phyloP scores from a whole-genome alignment of 2,113 vertebrate species.

The Upupa epops region DNA sequence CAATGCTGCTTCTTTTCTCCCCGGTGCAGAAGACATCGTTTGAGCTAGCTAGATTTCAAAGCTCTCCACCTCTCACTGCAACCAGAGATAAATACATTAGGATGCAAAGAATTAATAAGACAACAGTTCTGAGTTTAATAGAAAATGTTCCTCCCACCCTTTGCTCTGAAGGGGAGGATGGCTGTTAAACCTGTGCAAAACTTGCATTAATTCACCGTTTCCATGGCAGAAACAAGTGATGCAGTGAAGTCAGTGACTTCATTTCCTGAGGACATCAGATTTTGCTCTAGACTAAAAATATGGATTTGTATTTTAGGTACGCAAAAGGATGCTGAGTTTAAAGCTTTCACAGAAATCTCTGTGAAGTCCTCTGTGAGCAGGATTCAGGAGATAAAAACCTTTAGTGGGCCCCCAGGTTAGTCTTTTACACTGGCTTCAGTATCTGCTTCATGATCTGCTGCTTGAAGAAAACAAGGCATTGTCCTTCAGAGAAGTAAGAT shows the following conservation, averaged over 20 bases:
- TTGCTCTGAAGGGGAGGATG: constrained; percentile 51
- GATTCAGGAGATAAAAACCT: not conserved
- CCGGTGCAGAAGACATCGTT: not conserved
- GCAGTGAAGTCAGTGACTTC: constrained; percentile 56
- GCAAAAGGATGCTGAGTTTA: not conserved
- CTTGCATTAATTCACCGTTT: constrained; percentile 67
- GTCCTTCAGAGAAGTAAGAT: not conserved
- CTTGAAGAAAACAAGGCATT: not conserved
- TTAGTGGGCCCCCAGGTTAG: not conserved
- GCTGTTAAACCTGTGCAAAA: constrained; percentile 61
- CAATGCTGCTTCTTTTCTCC: not conserved
- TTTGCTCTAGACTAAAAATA: constrained; percentile 50
- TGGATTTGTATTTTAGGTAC: constrained; percentile 1
- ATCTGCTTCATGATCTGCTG: not conserved
- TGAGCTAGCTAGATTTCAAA: constrained; percentile 50
- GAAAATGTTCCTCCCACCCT: constrained; percentile 58
- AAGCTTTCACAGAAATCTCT: not conserved
- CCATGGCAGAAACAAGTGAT: constrained; percentile 61
- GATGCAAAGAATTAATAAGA: constrained; percentile 61
- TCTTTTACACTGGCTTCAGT: not conserved
- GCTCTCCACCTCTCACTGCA: constrained; percentile 24
- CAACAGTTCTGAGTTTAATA: constrained; percentile 62
- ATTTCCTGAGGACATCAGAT: constrained; percentile 66
- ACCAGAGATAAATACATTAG: constrained; percentile 62
- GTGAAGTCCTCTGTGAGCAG: not conserved